Evolutionary conservation across 2,888 invertebrate species (phyloP).

Genomic region (Acrobasis consociella): DNA sequence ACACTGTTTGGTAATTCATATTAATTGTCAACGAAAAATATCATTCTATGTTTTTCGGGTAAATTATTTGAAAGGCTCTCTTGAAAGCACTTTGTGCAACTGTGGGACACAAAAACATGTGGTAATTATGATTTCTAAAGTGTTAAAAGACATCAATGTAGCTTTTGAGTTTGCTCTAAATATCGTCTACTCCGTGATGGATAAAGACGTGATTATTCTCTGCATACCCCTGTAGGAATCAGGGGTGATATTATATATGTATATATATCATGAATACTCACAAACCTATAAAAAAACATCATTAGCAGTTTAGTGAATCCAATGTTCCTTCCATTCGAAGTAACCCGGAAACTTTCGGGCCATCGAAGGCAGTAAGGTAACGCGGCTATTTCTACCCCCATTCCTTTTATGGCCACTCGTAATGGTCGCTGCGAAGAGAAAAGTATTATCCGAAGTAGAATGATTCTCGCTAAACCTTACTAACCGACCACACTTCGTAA

Average conservation of each 20-base stretch:
- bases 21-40: background rate
- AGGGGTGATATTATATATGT: too few species aligned
- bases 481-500: slow-evolving; percentile 57
- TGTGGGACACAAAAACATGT: too few species aligned
- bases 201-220: too few species aligned
- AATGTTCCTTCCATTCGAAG: background rate
- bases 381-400: slow-evolving; percentile 54
- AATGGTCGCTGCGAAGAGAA: slow-evolving; percentile 57
- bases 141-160: too few species aligned
- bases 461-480: slow-evolving; percentile 42
- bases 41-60: too few species aligned
- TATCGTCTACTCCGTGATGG: too few species aligned
- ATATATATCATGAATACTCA: background rate
- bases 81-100: too few species aligned
- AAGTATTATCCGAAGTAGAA: slow-evolving; percentile 51
- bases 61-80: too few species aligned
- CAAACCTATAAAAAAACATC: background rate
- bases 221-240: too few species aligned
- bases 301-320: background rate
- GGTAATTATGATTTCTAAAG: too few species aligned
- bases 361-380: slow-evolving; percentile 59
- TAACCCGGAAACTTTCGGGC: slow-evolving; percentile 36
- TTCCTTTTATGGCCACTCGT: slow-evolving; percentile 63
- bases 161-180: too few species aligned
- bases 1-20: slow-evolving; percentile 1